phyloP scores from a whole-genome alignment of 2,797 vertebrate genomes.

The Pangasius djambal region DNA sequence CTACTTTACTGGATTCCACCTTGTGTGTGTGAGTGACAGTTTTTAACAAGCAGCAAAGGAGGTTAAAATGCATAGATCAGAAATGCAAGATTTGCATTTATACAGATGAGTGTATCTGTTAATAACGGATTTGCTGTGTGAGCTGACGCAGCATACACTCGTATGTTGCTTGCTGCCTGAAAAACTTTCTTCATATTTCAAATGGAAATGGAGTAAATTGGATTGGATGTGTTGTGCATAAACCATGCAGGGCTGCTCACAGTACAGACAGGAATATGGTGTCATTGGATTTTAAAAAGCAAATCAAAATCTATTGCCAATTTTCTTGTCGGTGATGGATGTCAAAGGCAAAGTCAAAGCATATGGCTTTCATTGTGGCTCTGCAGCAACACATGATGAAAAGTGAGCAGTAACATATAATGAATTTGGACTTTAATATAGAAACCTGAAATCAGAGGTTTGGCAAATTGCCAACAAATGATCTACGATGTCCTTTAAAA shows the following conservation, averaged over 20 bases:
- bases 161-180: background rate
- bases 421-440: background rate
- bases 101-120: background rate
- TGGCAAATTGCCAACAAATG: background rate
- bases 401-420: background rate
- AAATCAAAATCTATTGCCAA: conserved; percentile 7
- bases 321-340: background rate
- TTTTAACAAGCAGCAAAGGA: background rate
- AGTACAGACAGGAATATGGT: background rate
- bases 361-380: background rate
- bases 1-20: conserved; percentile 59
- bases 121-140: background rate
- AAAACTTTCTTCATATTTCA: background rate
- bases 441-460: background rate
- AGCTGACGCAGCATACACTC: background rate
- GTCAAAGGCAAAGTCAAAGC: background rate
- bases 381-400: background rate
- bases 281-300: conserved; percentile 9
- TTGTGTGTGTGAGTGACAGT: conserved; percentile 63
- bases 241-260: background rate
- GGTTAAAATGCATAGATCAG: conserved; percentile 1
- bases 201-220: conserved; percentile 11
- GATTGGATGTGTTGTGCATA: conserved; percentile 7
- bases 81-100: background rate
- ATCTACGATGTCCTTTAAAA: background rate